Conservation (phyloP, 2,797 vertebrate species). For the Artibeus jamaicensis region DNA sequence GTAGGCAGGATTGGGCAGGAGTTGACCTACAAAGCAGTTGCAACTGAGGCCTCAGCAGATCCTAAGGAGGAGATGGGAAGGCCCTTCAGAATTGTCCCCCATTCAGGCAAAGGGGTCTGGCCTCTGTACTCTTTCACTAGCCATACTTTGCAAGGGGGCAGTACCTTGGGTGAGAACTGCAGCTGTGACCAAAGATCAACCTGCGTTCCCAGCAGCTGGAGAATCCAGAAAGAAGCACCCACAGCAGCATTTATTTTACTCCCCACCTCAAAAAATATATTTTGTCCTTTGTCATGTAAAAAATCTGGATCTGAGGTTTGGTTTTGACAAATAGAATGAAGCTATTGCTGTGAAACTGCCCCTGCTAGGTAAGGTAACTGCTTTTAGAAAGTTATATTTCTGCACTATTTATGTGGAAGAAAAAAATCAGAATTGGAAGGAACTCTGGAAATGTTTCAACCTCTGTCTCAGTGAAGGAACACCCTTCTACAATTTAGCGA, state of each 20-base stretch:
- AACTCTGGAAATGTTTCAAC: slow-evolving; percentile 23
- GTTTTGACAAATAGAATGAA: neutral
- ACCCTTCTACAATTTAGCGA: neutral
- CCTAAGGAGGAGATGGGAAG: neutral
- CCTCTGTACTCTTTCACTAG: neutral
- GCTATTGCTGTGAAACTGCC: neutral
- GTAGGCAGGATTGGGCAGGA: neutral
- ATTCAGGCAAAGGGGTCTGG: neutral
- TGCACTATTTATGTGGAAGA: neutral
- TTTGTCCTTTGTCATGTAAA: neutral
- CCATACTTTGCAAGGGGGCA: neutral
- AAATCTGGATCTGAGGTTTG: neutral
- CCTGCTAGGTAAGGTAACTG: neutral
- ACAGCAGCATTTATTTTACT: neutral
- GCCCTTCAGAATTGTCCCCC: neutral
- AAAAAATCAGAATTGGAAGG: neutral
- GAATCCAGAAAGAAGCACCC: neutral
- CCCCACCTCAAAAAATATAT: neutral
- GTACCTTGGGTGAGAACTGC: neutral
- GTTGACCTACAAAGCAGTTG: neutral
- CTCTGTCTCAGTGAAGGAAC: neutral
- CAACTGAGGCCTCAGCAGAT: neutral
- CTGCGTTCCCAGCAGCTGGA: neutral
- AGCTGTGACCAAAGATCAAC: neutral
- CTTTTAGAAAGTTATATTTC: neutral